phyloP scores from a whole-genome alignment of 2,888 invertebrate genomes.

The Rhagium mordax region DNA sequence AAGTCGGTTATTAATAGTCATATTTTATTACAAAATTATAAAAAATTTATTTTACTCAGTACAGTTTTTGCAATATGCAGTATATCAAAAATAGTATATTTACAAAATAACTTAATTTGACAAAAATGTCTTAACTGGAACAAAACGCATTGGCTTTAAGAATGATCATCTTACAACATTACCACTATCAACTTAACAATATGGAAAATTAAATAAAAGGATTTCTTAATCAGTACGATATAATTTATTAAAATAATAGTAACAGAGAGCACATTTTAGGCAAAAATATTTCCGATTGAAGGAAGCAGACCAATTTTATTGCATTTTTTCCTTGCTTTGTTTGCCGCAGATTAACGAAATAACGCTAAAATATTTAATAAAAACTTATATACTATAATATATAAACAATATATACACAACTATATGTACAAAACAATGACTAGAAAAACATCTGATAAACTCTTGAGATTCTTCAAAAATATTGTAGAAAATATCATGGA shows the following conservation, averaged over 20 bases:
- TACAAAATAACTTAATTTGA: slow-evolving; percentile 46
- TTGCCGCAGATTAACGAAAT: slow-evolving; percentile 25
- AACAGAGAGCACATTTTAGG: slow-evolving; percentile 45
- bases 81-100: slow-evolving; percentile 51
- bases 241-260: slow-evolving; percentile 35
- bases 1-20: slow-evolving; percentile 34
- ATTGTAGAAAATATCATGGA: slow-evolving; percentile 64
- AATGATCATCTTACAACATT: slow-evolving; percentile 33
- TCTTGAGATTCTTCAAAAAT: slow-evolving; percentile 58
- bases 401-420: slow-evolving; percentile 63
- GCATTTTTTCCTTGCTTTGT: slow-evolving; percentile 18
- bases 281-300: slow-evolving; percentile 18
- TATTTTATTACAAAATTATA: slow-evolving; percentile 36
- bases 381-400: slow-evolving; percentile 54
- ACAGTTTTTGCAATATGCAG: slow-evolving; percentile 45
- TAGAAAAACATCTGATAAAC: slow-evolving; percentile 66
- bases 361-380: slow-evolving; percentile 34
- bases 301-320: slow-evolving; percentile 30
- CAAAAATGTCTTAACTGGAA: slow-evolving; percentile 13
- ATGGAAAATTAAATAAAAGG: slow-evolving; percentile 25
- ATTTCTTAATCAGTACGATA: slow-evolving; percentile 46
- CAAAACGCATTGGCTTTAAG: slow-evolving; percentile 19
- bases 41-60: slow-evolving; percentile 41
- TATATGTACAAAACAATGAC: slow-evolving; percentile 65
- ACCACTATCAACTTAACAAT: slow-evolving; percentile 44